Conservation (phyloP, 2,113 vertebrate species). For the Tyto alba region DNA sequence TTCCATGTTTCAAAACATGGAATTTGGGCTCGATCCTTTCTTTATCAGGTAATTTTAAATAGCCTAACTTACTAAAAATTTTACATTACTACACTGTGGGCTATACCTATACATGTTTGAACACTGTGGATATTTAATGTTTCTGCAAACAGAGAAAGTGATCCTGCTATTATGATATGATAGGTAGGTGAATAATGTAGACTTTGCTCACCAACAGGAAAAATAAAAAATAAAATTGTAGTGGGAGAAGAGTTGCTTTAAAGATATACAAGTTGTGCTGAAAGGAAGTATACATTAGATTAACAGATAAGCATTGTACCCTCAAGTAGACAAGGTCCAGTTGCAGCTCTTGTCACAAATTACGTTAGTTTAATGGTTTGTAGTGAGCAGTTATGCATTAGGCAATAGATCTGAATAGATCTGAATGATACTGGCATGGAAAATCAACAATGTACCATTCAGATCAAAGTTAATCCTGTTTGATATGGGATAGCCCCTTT, state of each 20-base stretch:
- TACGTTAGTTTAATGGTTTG: conserved; percentile 29
- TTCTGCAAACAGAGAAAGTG: background rate
- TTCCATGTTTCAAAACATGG: background rate
- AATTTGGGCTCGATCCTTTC: background rate
- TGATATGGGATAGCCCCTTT: background rate
- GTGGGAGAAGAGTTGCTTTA: background rate
- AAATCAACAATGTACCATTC: conserved; percentile 11
- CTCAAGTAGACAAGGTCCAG: conserved; percentile 28
- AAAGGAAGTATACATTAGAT: background rate
- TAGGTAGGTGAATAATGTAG: background rate
- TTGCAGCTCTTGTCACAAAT: conserved; percentile 38
- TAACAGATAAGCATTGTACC: background rate
- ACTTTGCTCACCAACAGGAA: background rate
- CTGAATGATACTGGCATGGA: background rate
- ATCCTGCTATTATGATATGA: background rate
- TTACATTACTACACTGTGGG: background rate
- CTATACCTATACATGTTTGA: background rate
- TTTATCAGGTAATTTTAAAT: background rate
- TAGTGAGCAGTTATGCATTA: conserved; percentile 18
- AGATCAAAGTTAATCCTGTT: conserved; percentile 29
- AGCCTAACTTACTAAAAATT: background rate
- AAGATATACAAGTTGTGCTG: background rate
- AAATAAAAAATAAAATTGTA: background rate
- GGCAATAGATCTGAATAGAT: background rate
- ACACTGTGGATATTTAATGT: background rate